Evolutionary conservation across 2,888 invertebrate species (phyloP), one percentile per base, ranked within the genome.

Genomic region (Syrista parreyssii): DNA sequence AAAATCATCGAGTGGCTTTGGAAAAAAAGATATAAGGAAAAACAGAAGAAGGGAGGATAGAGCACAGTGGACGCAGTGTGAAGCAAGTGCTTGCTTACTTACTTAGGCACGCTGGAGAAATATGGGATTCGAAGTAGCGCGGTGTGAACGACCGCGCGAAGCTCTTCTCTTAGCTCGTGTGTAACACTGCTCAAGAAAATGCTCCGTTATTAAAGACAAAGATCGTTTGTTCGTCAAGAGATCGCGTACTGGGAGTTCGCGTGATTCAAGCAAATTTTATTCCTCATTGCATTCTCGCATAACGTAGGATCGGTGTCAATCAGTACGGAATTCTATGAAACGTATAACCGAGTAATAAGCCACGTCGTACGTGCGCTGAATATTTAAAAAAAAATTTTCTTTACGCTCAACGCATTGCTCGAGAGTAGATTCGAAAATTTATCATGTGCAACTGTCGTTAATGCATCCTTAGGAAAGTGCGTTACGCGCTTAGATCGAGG

Each of bases 1-100:
- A 35, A 69, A 68, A 76, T 36, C 73, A 75, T 76, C 79, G 73
- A 73, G 75, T 76, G 76, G 78, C 76, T 79, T 74, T 71, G 71
- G 76, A 75, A 80, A 75, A 73, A 68, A 77, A 72, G 77, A 76
- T 73, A 74, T 12, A n/a, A 68, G 12, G 32, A 69, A 34, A 73
- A 73, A 68, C 40, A 73, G 69, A 75, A 71, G 73, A 74, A 73
- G 76, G 81, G 73, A 68, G 78, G 76, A 77, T 73, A 79, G 31
- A 23, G 31, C 68, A 40, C 40, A 23, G 36, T 71, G 73, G 68
- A 33, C 73, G 76, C 76, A 77, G 74, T 77, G 74, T 75, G 77
- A 79, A 78, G 75, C 78, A 69, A 73, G 32, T 55, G 55, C 55
- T 55, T 55, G 55, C 55, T 55, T 55, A 55, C 23, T 55, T 55